Conservation (phyloP, 2,113 vertebrate species). For the Triplophysa dalaica region DNA sequence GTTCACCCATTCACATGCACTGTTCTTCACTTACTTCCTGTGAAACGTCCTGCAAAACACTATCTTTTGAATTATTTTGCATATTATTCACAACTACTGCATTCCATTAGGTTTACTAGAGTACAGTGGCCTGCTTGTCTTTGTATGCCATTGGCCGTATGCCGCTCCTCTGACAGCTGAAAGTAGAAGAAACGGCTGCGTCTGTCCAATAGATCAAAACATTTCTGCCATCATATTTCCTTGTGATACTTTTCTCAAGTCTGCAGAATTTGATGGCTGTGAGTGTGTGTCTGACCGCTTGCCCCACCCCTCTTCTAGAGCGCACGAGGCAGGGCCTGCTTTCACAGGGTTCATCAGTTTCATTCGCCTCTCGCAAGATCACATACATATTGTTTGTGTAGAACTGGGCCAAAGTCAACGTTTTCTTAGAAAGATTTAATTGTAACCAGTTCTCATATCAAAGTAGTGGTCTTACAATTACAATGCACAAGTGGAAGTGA, state of each 20-base stretch:
- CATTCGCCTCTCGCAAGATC: constrained; percentile 54
- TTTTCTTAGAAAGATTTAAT: constrained; percentile 57
- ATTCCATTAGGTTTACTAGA: constrained; percentile 49
- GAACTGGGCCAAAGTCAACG: constrained; percentile 55
- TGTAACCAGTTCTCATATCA: constrained; percentile 52
- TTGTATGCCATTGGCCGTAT: constrained; percentile 35
- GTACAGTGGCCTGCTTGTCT: constrained; percentile 36
- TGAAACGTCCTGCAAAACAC: constrained; percentile 6
- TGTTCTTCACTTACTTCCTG: not conserved
- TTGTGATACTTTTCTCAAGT: constrained; percentile 18
- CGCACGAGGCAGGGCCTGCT: constrained; percentile 22
- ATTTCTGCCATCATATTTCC: constrained; percentile 55
- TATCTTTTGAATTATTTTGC: constrained; percentile 53
- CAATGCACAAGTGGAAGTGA: constrained; percentile 50
- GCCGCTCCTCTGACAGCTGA: constrained; percentile 30
- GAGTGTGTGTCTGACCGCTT: constrained; percentile 30
- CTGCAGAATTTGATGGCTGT: constrained; percentile 32
- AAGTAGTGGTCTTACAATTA: constrained; percentile 49
- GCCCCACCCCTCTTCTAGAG: constrained; percentile 16
- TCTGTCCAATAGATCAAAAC: constrained; percentile 62
- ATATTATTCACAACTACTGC: constrained; percentile 55
- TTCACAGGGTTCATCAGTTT: constrained; percentile 58
- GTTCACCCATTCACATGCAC: not conserved
- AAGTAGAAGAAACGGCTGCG: constrained; percentile 45
- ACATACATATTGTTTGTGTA: constrained; percentile 56